Percentiles rank a stretch among this genome's conserved stretches.
Conservation (phyloP, 2,113 vertebrate species). For the Chaetura pelagica region DNA sequence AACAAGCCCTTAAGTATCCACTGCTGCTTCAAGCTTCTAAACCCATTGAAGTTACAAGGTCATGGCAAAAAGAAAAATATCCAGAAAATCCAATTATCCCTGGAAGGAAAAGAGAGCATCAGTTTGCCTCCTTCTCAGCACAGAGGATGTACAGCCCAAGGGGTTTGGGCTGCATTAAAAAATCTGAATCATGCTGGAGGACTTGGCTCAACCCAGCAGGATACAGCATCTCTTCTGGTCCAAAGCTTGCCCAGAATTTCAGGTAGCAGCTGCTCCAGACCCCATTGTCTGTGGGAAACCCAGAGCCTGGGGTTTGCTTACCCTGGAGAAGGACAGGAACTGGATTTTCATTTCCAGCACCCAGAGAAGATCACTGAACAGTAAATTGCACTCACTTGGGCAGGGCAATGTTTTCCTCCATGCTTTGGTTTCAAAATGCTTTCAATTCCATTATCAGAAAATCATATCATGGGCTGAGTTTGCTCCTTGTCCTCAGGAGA, state of each 20-base stretch:
- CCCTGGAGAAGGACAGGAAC: rapidly evolving
- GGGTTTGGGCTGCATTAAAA: too few species aligned
- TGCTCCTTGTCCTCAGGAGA: neutral
- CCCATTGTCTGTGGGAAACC: neutral
- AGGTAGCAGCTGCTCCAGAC: neutral
- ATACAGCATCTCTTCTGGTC: too few species aligned
- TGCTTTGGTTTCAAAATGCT: neutral
- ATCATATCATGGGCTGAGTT: neutral
- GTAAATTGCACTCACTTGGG: neutral
- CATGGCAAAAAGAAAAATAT: neutral
- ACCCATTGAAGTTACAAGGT: rapidly evolving
- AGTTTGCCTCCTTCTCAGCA: neutral
- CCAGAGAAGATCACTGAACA: neutral
- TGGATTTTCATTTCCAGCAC: neutral
- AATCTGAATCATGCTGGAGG: rapidly evolving
- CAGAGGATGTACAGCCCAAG: too few species aligned
- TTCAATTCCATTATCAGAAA: neutral
- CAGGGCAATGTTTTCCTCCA: rapidly evolving
- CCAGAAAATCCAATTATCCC: too few species aligned
- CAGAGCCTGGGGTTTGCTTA: neutral
- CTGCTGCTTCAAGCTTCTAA: neutral
- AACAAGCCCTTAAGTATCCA: rapidly evolving
- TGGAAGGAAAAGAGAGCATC: neutral
- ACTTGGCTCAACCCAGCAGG: neutral
- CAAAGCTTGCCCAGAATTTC: neutral